Base-by-base conservation (phyloP, 2,113 vertebrate species). In the Lepus europaeus region DNA sequence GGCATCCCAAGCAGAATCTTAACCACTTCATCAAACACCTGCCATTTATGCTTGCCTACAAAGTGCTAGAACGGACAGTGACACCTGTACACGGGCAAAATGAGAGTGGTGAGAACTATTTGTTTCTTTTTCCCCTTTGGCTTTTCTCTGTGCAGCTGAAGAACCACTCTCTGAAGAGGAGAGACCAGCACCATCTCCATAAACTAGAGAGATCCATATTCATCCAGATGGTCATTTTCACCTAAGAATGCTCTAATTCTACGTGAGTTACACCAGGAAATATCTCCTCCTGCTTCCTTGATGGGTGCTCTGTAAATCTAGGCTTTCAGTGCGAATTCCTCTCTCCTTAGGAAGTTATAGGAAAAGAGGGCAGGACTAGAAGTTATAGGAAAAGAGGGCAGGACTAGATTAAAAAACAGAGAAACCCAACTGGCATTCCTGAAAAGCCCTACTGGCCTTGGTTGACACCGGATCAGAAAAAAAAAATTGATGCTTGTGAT, bases 121-220 rank as follows among this genome's bases (percentile, higher is more conserved):
- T 45, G 9, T 10, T 66, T 39, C 76, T 70, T 33, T 61, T 36
- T 1, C 3, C 69, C 7, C 66, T 59, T 25, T 68, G 53, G 14
- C 12, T 97, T 79, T 89, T 72, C 66, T 91, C 69, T 76, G 8
- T 2, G 16, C 49, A 79, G 66, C 29, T n/a, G 23, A 93, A 96
- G 73, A 95, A 73, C 10, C 10, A 19, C 53, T n/a, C 25, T 91
- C 13, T 19, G 39, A 96, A 95, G 83, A 94, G 91, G 63, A 87
- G 9, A 72, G n/a, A 70, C 72, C n/a, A 63, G 51, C 8, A 80
- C 4, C 6, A 27, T n/a, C 33, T 87, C 17, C 6, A 11, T 5
- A 59, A 29, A 29, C 23, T 2, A 73, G 66, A 31, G 51, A 33
- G 11, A n/a, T 19, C 39, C 3, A 13, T 1, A 1, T 36, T 17